Percentiles rank a stretch among this genome's conserved stretches.
These are phyloP conservation scores for Channa maculata DNA, from an alignment of 2,113 vertebrate genomes.

Conservation along the genomic window DNA sequence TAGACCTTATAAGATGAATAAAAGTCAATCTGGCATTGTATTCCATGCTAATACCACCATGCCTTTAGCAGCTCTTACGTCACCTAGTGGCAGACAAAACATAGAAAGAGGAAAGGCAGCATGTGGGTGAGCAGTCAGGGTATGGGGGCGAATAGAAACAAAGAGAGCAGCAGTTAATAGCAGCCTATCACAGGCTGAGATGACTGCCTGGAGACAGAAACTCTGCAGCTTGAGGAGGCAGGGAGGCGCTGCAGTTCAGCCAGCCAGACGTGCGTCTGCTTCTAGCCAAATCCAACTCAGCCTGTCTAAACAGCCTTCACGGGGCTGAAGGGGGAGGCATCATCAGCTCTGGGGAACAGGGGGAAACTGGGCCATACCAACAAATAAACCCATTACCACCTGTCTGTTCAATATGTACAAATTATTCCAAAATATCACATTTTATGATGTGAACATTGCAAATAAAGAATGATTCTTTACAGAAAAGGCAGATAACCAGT, in stretches of 20 bases:
- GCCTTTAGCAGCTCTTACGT: neutral
- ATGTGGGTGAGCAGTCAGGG: conserved; percentile 43
- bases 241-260: conserved; percentile 36
- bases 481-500: neutral
- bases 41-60: neutral
- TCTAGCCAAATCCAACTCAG: conserved; percentile 26
- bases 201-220: conserved; percentile 74
- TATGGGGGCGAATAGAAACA: conserved; percentile 53
- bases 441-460: neutral
- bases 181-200: conserved; percentile 53
- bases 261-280: conserved; percentile 52
- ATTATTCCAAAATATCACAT: neutral
- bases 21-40: conserved; percentile 1
- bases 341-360: neutral
- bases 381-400: conserved; percentile 16
- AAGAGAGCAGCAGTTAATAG: conserved; percentile 62
- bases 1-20: neutral
- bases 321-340: conserved; percentile 15
- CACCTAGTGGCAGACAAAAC: conserved; percentile 22
- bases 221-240: conserved; percentile 49
- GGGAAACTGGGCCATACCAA: neutral
- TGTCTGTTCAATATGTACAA: neutral
- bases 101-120: neutral
- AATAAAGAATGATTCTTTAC: neutral
- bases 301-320: conserved; percentile 42